Evolutionary conservation across 2,888 invertebrate genomes (phyloP).

Genomic region (Xanthorhoe spadicearia): DNA sequence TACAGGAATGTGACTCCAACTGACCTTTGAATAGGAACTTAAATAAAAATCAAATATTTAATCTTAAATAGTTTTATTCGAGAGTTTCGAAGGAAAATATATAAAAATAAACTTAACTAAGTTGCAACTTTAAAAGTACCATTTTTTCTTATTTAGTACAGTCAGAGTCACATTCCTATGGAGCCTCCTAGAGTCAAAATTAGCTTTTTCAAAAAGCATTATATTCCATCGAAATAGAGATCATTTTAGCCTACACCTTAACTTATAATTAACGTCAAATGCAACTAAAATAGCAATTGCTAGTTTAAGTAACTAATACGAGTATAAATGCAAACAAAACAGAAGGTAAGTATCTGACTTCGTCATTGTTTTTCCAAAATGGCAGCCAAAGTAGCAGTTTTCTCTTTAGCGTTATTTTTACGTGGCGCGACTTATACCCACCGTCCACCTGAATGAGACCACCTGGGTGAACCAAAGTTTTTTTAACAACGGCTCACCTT

Average conservation of each 20-base stretch:
- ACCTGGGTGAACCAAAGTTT: too few species aligned
- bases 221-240: slow-evolving; percentile 7
- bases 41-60: background rate
- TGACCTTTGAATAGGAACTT: slow-evolving; percentile 38
- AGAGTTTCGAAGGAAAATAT: slow-evolving; percentile 19
- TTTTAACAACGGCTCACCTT: too few species aligned
- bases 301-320: background rate
- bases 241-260: slow-evolving; percentile 5
- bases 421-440: too few species aligned
- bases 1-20: slow-evolving; percentile 59
- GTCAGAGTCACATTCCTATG: slow-evolving; percentile 42
- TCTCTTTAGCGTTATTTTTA: too few species aligned
- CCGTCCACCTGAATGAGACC: too few species aligned
- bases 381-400: background rate
- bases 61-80: slow-evolving; percentile 42
- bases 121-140: slow-evolving; percentile 6
- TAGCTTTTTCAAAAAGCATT: background rate
- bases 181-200: slow-evolving; percentile 2
- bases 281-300: background rate
- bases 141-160: slow-evolving; percentile 19
- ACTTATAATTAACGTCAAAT: background rate
- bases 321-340: background rate
- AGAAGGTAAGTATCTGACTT: background rate
- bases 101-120: slow-evolving; percentile 30
- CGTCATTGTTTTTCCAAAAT: background rate